Evolutionary conservation across 1,140 invertebrate species (phyloP).

Genomic region (Drosophila leontia): DNA sequence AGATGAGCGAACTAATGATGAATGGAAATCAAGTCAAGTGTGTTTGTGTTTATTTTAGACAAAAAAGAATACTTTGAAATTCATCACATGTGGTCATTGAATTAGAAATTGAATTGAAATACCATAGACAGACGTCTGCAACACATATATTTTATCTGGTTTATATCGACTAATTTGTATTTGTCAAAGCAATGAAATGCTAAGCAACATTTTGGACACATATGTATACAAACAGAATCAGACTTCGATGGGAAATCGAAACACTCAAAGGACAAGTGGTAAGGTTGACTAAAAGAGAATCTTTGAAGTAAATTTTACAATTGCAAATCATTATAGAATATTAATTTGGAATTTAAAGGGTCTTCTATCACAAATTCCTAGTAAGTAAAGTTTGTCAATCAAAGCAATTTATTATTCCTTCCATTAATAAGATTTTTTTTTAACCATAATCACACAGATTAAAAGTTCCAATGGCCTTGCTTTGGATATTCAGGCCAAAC

Average conservation of each 20-base stretch:
- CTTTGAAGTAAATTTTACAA: not conserved
- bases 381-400: not conserved
- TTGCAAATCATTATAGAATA: not conserved
- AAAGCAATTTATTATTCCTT: not conserved
- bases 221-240: not conserved
- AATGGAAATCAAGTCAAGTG: slow-evolving; percentile 13
- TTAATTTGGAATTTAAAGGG: not conserved
- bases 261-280: not conserved
- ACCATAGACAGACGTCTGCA: not conserved
- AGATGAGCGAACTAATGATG: not conserved
- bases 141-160: not conserved
- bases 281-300: not conserved
- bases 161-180: not conserved
- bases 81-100: slow-evolving; percentile 4
- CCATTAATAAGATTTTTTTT: not conserved
- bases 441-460: not conserved
- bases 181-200: not conserved
- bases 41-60: slow-evolving; percentile 9
- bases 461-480: not conserved
- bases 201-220: not conserved
- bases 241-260: not conserved
- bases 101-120: not conserved
- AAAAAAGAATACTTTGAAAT: slow-evolving; percentile 7
- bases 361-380: not conserved
- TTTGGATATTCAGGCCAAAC: not conserved